These are phyloP conservation scores for Montipora efflorescens DNA, from an alignment of 64 coral and sea anemone species.

Conservation along the genomic window DNA sequence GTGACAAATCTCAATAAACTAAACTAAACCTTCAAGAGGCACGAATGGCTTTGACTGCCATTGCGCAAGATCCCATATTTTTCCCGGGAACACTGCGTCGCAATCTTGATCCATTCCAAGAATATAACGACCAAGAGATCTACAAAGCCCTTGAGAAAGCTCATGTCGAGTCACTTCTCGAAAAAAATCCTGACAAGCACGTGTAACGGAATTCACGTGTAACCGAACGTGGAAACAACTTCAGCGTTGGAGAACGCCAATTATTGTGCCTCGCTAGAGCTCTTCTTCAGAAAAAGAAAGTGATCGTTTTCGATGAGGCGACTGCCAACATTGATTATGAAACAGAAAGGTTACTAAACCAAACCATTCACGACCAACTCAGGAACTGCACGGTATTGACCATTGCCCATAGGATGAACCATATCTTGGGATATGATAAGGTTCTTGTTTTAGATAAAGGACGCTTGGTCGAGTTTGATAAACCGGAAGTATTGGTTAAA, in stretches of 20 bases:
- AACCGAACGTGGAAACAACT: not conserved
- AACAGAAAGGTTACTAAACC: not conserved
- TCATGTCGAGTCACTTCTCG: too few species aligned
- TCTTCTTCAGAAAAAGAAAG: conserved; percentile 7
- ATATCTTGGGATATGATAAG: not conserved
- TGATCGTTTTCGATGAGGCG: conserved; percentile 48
- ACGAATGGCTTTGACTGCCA: too few species aligned
- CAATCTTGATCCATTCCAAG: too few species aligned
- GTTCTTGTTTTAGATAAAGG: not conserved
- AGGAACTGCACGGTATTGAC: not conserved
- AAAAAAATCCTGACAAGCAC: too few species aligned
- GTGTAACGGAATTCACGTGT: too few species aligned
- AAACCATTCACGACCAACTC: not conserved
- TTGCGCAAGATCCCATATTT: too few species aligned
- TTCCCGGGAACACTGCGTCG: too few species aligned
- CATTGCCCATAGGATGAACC: not conserved
- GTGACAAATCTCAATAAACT: too few species aligned
- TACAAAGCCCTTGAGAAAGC: too few species aligned
- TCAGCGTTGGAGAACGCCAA: conserved; percentile 12
- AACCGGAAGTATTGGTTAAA: not conserved
- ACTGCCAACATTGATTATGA: not conserved
- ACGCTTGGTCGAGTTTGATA: not conserved
- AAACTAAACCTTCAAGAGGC: too few species aligned
- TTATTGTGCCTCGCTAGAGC: conserved; percentile 31
- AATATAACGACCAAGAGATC: too few species aligned